These are phyloP conservation scores for Phrynosoma platyrhinos DNA, from an alignment of 2,113 vertebrate genomes.

Conservation along the genomic window DNA sequence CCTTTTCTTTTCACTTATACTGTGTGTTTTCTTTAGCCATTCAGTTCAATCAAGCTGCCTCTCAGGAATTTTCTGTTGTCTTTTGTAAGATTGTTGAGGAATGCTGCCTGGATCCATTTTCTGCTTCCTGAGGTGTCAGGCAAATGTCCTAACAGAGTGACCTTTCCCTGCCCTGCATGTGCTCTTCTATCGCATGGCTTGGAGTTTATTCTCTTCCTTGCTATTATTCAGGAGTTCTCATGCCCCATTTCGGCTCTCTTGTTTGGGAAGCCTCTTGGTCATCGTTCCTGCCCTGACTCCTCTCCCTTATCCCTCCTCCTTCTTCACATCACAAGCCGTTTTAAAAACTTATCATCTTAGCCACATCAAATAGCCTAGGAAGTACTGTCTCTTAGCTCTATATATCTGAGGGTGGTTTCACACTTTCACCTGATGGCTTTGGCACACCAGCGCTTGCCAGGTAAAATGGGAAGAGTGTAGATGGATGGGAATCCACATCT, in stretches of 20 bases:
- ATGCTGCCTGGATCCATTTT: conserved; percentile 44
- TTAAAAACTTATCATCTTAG: background rate
- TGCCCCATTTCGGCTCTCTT: rapidly evolving
- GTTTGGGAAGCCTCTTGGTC: background rate
- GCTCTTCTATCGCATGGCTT: rapidly evolving
- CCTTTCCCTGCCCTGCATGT: background rate
- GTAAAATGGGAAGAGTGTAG: too few relatives aligned
- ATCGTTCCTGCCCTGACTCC: background rate
- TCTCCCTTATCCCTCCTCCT: rapidly evolving
- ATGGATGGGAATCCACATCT: too few relatives aligned
- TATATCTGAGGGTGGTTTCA: background rate
- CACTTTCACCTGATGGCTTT: background rate
- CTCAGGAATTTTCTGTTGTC: conserved; percentile 61
- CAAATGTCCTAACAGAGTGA: conserved; percentile 9
- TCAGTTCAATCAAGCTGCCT: background rate
- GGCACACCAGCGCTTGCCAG: background rate
- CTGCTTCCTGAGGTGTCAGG: conserved; percentile 2
- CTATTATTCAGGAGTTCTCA: rapidly evolving
- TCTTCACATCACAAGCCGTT: background rate
- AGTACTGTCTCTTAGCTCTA: background rate
- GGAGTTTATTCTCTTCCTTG: rapidly evolving
- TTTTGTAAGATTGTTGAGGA: conserved; percentile 59
- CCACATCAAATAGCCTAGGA: background rate
- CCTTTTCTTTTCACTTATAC: background rate
- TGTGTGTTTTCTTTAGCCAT: conserved; percentile 31